Base-by-base conservation (phyloP, 23 tunicate species). In the Clavelina lepadiformis region DNA sequence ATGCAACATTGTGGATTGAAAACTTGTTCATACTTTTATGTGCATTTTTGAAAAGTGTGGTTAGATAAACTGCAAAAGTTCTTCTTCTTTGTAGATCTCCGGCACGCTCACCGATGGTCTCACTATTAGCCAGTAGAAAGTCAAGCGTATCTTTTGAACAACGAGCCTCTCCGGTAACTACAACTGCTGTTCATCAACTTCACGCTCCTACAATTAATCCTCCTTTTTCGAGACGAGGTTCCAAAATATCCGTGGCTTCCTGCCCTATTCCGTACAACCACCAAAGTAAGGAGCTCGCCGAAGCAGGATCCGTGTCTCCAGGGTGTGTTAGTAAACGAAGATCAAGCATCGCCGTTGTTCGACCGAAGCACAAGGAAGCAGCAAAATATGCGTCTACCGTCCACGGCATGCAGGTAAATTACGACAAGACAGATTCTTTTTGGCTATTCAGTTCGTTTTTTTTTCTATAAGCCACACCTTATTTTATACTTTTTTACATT, bases 391-490 rank as follows among this genome's bases (percentile, higher is more conserved):
- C 93, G 31, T 68, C 71, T 23, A 18, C 61, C 25, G 51, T 70
- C 1, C 93, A 84, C 46, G 93, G 83, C 21, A 30, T 84, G 23
- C 73, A 71, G 68, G 93, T 84, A 52, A 65, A n/a, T n/a, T n/a
- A n/a, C n/a, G n/a, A n/a, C n/a, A n/a, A n/a, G n/a, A n/a, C n/a
- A n/a, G n/a, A n/a, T n/a, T n/a, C n/a, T n/a, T n/a, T n/a, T n/a
- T n/a, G n/a, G n/a, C n/a, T n/a, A n/a, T n/a, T n/a, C n/a, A n/a
- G n/a, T n/a, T n/a, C n/a, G 50, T 44, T 44, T 18, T 44, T 44
- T 13, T 11, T 13, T 18, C 13, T 44, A 18, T 11, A 11, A 44
- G 50, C 50, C 50, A 18, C 18, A 18, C 15, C n/a, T n/a, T n/a
- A n/a, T n/a, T n/a, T n/a, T n/a, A n/a, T n/a, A n/a, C n/a, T 18